Evolutionary conservation across 2,113 vertebrate genomes (phyloP).

Genomic region (Megalops atlanticus): DNA sequence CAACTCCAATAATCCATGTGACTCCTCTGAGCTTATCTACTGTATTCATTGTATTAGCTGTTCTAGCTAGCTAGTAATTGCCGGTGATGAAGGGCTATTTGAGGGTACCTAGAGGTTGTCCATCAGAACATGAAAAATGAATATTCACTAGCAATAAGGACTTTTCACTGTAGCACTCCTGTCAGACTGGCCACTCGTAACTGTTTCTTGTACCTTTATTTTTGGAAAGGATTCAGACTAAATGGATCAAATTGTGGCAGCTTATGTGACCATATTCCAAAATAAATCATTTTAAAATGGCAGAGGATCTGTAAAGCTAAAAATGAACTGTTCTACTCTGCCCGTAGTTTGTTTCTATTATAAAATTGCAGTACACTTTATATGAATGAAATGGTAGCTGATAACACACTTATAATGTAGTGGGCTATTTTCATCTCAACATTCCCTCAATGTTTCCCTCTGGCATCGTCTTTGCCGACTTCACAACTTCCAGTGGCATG

Average conservation of each 20-base stretch:
- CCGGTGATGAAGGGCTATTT: neutral
- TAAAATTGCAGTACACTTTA: neutral
- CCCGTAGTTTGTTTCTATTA: neutral
- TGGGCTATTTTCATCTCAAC: conserved; percentile 89
- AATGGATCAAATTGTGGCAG: neutral
- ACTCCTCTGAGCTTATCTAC: neutral
- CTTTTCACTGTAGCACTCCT: neutral
- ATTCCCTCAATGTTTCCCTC: conserved; percentile 81
- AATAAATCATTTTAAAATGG: neutral
- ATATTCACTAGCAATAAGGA: neutral
- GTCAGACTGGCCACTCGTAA: neutral
- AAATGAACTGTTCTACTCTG: no score
- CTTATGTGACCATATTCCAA: neutral
- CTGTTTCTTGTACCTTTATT: neutral
- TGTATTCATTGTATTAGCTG: neutral
- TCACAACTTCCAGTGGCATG: conserved; percentile 83
- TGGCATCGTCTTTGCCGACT: conserved; percentile 83
- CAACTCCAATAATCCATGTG: neutral
- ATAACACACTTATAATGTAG: conserved; percentile 27
- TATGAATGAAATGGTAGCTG: conserved; percentile 20
- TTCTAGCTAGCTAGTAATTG: neutral
- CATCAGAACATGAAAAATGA: neutral
- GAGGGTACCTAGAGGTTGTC: neutral
- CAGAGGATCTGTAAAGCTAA: neutral
- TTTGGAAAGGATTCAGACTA: neutral